These are phyloP conservation scores for Lutraria lutraria DNA, from an alignment of 2,888 invertebrate genomes.

Conservation along the genomic window DNA sequence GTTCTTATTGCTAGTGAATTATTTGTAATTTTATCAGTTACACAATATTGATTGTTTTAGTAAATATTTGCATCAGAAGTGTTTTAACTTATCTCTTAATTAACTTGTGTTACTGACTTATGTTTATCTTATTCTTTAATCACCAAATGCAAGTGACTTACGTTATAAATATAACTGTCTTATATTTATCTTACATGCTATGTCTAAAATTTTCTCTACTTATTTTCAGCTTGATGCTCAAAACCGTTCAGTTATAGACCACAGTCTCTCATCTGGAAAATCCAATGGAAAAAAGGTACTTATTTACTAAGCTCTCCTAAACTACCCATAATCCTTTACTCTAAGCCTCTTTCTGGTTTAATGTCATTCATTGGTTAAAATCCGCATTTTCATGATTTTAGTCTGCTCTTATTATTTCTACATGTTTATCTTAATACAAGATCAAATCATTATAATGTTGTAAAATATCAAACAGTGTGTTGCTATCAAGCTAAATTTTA, in stretches of 20 bases:
- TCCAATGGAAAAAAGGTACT: slow-evolving; percentile 70
- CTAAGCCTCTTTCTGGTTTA: background rate
- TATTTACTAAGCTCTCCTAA: background rate
- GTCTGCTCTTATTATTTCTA: background rate
- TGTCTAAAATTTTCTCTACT: background rate
- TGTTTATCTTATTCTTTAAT: too few relatives aligned
- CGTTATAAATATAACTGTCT: too few relatives aligned
- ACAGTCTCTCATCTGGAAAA: slow-evolving; percentile 62
- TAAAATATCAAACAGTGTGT: background rate
- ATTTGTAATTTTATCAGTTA: too few relatives aligned
- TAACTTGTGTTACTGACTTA: too few relatives aligned
- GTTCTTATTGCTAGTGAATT: too few relatives aligned
- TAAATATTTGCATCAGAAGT: too few relatives aligned
- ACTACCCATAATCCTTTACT: background rate
- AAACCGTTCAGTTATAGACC: slow-evolving; percentile 55
- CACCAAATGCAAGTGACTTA: too few relatives aligned
- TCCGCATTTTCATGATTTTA: background rate
- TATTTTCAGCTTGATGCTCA: slow-evolving; percentile 56
- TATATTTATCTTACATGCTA: background rate
- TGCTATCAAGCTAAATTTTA: background rate
- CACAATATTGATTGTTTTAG: too few relatives aligned
- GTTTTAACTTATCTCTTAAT: too few relatives aligned
- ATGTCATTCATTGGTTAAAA: background rate
- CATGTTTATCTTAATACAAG: background rate
- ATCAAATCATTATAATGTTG: background rate